Conservation (phyloP, 2,797 vertebrate species). For the Antrozous pallidus region DNA sequence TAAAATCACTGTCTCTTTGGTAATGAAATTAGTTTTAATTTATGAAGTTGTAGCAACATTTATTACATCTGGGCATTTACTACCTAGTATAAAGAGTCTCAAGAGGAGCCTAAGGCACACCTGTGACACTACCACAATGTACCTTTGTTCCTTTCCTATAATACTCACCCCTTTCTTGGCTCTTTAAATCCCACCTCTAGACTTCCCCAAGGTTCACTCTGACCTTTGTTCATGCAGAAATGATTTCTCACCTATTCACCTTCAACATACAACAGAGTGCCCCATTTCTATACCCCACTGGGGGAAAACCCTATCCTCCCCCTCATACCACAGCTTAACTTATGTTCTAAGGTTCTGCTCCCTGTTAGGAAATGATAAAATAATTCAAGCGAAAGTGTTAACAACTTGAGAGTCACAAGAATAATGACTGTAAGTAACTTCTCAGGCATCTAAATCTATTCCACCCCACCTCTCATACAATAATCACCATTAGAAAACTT, state of each 20-base stretch:
- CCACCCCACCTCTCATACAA: neutral
- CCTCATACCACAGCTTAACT: neutral
- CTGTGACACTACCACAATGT: neutral
- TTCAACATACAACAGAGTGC: neutral
- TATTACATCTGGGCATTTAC: neutral
- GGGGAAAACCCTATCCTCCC: neutral
- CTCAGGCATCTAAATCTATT: neutral
- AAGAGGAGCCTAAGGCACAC: neutral
- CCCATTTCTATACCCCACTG: neutral
- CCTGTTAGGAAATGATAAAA: neutral
- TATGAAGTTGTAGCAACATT: neutral
- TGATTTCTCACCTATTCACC: neutral
- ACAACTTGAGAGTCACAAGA: neutral
- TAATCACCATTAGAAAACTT: neutral
- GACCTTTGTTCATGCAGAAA: neutral
- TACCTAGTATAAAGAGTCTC: neutral
- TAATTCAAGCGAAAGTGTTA: neutral
- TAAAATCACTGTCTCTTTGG: neutral
- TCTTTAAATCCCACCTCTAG: neutral
- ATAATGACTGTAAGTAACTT: neutral
- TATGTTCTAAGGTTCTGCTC: neutral
- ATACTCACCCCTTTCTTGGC: neutral
- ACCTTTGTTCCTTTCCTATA: neutral
- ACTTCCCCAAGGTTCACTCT: neutral
- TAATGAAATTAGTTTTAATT: slow-evolving; percentile 27